phyloP scores from a whole-genome alignment of 2,888 invertebrate species.

The Meloe dianella region DNA sequence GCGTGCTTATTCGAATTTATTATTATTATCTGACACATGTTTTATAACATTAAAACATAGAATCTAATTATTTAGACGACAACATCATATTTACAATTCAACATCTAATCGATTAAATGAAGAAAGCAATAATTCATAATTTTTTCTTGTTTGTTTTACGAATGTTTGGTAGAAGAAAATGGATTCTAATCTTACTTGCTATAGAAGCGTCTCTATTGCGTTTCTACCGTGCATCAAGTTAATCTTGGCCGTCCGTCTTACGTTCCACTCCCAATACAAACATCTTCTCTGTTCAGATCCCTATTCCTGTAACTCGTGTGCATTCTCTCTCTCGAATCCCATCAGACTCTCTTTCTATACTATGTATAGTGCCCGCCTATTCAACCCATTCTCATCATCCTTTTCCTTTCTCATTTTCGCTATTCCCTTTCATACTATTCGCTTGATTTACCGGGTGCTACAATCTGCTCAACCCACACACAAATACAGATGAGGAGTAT shows the following conservation, averaged over 20 bases:
- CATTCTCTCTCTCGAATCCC: conserved; percentile 30
- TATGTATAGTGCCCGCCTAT: conserved; percentile 16
- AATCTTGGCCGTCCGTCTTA: conserved; percentile 41
- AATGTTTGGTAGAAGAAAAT: conserved; percentile 4
- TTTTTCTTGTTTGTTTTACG: not conserved
- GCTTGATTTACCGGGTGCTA: conserved; percentile 48
- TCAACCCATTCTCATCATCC: conserved; percentile 44
- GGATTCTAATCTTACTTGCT: conserved; percentile 20
- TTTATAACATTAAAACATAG: conserved; percentile 29
- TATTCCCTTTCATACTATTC: conserved; percentile 44
- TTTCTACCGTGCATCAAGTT: conserved; percentile 39
- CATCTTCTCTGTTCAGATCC: conserved; percentile 34
- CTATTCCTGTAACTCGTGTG: conserved; percentile 26
- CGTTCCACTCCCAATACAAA: conserved; percentile 31
- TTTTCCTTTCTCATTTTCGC: conserved; percentile 46
- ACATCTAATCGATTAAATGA: not conserved
- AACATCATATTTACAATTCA: not conserved
- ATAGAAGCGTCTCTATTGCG: conserved; percentile 27
- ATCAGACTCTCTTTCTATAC: conserved; percentile 27
- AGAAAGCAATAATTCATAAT: not conserved
- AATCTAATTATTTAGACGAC: conserved; percentile 23
- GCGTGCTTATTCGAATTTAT: conserved; percentile 38
- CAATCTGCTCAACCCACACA: conserved; percentile 44
- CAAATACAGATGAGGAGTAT: not conserved
- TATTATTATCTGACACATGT: conserved; percentile 34